phyloP scores from a whole-genome alignment of 23 tunicate species.

The Phallusia fumigata region DNA sequence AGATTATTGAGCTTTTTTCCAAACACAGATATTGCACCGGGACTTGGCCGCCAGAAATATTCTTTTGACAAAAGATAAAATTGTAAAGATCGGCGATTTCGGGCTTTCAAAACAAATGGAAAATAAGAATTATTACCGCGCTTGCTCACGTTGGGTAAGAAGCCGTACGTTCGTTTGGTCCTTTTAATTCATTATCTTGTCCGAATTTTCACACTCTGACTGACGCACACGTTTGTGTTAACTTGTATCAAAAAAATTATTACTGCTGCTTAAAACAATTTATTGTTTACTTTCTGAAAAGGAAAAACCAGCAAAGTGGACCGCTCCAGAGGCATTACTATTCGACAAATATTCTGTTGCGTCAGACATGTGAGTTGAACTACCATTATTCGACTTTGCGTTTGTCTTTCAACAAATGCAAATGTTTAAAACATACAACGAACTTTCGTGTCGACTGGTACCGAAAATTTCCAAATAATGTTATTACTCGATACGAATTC shows the following conservation, averaged over 20 bases:
- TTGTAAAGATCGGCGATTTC: conserved; percentile 47
- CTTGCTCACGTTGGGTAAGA: conserved; percentile 37
- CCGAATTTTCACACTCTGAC: not conserved
- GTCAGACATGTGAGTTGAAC: conserved; percentile 41
- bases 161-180: not conserved
- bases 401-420: too few relatives aligned
- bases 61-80: conserved; percentile 20
- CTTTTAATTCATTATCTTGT: not conserved
- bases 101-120: conserved; percentile 42
- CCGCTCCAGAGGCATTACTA: conserved; percentile 45
- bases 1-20: not conserved
- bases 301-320: conserved; percentile 68
- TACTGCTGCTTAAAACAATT: not conserved
- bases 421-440: too few relatives aligned
- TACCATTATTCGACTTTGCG: too few relatives aligned
- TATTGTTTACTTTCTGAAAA: not conserved
- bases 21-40: conserved; percentile 37
- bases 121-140: conserved; percentile 30
- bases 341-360: conserved; percentile 33
- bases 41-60: conserved; percentile 59
- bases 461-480: not conserved
- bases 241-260: too few relatives aligned
- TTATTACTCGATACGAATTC: too few relatives aligned
- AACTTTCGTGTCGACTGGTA: too few relatives aligned
- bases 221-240: not conserved